phyloP scores from a whole-genome alignment of 2,113 vertebrate genomes.

The Notarius lentiginosus region DNA sequence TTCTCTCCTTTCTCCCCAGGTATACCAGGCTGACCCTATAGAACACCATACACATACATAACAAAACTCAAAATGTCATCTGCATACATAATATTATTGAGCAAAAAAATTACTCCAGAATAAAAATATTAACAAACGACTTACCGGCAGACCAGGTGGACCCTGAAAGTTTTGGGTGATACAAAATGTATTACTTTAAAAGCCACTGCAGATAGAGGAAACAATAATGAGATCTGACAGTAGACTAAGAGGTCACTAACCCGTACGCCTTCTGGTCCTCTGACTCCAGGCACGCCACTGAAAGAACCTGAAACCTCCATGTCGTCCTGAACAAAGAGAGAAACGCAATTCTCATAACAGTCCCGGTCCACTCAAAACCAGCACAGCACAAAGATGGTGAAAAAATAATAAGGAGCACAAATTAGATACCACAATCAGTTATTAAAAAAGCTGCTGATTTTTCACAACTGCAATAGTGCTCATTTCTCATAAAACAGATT shows the following conservation, averaged over 20 bases:
- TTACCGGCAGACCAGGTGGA: conserved; percentile 71
- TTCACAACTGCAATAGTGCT: not conserved
- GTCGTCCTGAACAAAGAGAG: conserved; percentile 77
- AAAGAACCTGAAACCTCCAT: conserved; percentile 86
- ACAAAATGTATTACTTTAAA: not conserved
- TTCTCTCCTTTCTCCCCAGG: conserved; percentile 65
- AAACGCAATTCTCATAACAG: not conserved
- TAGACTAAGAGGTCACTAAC: conserved; percentile 62
- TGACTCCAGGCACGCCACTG: conserved; percentile 62
- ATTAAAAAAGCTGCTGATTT: not conserved
- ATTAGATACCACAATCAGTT: not conserved
- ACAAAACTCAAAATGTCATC: not conserved
- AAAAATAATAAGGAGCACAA: not conserved
- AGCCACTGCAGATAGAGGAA: not conserved
- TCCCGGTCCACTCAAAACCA: not conserved
- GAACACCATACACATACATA: conserved; percentile 4
- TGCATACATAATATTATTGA: not conserved
- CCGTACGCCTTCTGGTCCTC: conserved; percentile 76
- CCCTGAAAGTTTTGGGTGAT: conserved; percentile 63
- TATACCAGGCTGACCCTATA: conserved; percentile 69
- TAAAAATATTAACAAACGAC: conserved; percentile 34
- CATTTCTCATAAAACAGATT: not conserved
- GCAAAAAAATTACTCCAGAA: not conserved
- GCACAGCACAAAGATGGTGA: not conserved
- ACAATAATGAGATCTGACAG: not conserved